Evolutionary conservation across 53 echinoderm and acorn worm genomes (phyloP).

Genomic region (Actinopyga echinites): DNA sequence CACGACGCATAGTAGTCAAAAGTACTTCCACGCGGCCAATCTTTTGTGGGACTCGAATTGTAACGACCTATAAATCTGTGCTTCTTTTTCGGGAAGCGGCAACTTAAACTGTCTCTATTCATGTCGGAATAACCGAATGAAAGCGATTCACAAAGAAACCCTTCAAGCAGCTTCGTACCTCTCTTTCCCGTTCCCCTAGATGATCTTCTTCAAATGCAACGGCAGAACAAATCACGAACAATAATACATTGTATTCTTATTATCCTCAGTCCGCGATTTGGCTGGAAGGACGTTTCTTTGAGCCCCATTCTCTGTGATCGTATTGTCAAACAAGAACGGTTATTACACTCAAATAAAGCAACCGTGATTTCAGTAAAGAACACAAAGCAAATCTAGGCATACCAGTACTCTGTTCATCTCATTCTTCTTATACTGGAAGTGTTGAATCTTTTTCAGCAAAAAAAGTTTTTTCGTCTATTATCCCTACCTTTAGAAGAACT

Average conservation of each 20-base stretch:
- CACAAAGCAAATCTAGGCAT: background rate
- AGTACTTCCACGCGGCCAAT: no score
- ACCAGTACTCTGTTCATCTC: background rate
- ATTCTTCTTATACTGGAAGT: background rate
- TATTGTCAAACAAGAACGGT: background rate
- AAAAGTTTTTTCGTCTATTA: background rate
- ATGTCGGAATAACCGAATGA: background rate
- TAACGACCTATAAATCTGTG: no score
- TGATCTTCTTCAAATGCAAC: slow-evolving; percentile 11
- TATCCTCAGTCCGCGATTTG: slow-evolving; percentile 4
- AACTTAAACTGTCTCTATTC: no score
- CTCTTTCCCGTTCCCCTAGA: background rate
- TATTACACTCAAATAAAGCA: background rate
- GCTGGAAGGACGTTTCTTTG: background rate
- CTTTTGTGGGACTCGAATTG: no score
- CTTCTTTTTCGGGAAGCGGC: no score
- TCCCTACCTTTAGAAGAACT: background rate
- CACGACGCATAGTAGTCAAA: no score
- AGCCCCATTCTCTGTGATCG: background rate
- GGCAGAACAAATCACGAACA: slow-evolving; percentile 8
- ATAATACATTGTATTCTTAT: background rate
- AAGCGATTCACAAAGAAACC: slow-evolving; percentile 21
- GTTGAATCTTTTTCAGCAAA: background rate
- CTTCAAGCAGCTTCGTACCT: background rate
- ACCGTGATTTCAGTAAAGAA: background rate